Percentiles rank a stretch among this genome's conserved stretches.
These are phyloP conservation scores for Thumatha senex DNA, from an alignment of 2,888 invertebrate genomes.

Conservation along the genomic window DNA sequence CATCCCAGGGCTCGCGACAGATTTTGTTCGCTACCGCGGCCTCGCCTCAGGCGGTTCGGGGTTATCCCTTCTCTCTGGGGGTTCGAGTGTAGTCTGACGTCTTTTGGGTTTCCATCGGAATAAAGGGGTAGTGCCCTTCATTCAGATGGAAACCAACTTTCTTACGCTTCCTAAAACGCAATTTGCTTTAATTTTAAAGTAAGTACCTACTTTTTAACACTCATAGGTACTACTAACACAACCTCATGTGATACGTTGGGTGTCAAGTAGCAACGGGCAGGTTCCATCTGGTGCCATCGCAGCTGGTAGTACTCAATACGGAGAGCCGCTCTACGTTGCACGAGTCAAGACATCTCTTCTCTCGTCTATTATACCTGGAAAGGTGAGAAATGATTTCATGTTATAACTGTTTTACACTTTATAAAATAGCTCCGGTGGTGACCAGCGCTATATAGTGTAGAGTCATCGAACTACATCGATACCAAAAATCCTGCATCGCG, in stretches of 20 bases:
- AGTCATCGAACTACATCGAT: too few relatives aligned
- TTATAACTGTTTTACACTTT: not conserved
- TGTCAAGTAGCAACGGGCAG: slow-evolving; percentile 70
- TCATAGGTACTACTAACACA: slow-evolving; percentile 64
- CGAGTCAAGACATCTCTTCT: slow-evolving; percentile 76
- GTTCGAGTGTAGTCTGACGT: too few relatives aligned
- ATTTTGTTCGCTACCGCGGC: too few relatives aligned
- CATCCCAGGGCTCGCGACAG: too few relatives aligned
- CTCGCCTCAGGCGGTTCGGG: too few relatives aligned
- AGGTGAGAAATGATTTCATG: slow-evolving; percentile 70
- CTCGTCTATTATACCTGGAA: slow-evolving; percentile 83
- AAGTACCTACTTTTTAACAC: not conserved
- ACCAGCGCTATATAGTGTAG: too few relatives aligned
- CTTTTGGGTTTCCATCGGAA: too few relatives aligned
- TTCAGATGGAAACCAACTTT: too few relatives aligned
- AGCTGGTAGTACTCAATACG: slow-evolving; percentile 76
- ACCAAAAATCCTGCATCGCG: too few relatives aligned
- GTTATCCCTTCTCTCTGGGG: too few relatives aligned
- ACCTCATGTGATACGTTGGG: slow-evolving; percentile 68
- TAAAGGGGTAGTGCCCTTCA: too few relatives aligned
- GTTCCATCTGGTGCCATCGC: slow-evolving; percentile 79
- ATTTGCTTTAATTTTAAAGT: not conserved
- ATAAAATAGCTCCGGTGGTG: not conserved
- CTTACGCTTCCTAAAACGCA: too few relatives aligned
- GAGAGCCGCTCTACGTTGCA: slow-evolving; percentile 81